phyloP scores from a whole-genome alignment of 2,113 vertebrate species.

The Notechis scutatus region DNA sequence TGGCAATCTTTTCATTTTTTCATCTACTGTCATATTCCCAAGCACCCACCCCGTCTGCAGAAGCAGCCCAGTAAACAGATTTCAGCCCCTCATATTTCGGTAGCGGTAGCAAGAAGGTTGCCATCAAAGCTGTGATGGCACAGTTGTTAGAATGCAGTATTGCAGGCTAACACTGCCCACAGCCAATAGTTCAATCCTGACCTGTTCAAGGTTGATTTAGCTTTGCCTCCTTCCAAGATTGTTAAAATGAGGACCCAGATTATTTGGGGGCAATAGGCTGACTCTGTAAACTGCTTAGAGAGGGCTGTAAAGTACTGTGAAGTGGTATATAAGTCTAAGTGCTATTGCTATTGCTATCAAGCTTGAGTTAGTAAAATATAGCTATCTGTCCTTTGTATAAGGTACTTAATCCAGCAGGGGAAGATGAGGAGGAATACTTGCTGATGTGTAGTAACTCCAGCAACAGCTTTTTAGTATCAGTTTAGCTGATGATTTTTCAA shows the following conservation, averaged over 20 bases:
- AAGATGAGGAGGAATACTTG: neutral
- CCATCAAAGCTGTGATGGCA: neutral
- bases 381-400: constrained; percentile 47
- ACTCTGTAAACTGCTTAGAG: too few relatives aligned
- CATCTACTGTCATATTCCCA: too few relatives aligned
- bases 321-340: too few relatives aligned
- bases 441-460: constrained; percentile 34
- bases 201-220: too few relatives aligned
- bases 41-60: neutral
- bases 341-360: neutral
- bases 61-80: too few relatives aligned
- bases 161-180: too few relatives aligned
- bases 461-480: constrained; percentile 49
- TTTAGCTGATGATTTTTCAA: accelerated
- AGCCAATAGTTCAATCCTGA: too few relatives aligned
- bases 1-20: neutral
- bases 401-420: constrained; percentile 30
- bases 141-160: too few relatives aligned
- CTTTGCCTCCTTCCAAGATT: too few relatives aligned
- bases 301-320: too few relatives aligned
- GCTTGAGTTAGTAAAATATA: constrained; percentile 31
- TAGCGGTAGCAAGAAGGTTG: neutral
- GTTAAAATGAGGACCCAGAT: too few relatives aligned
- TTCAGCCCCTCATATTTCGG: neutral
- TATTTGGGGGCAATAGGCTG: too few relatives aligned